phyloP scores from a whole-genome alignment of 1,140 invertebrate genomes.

The Mercenaria mercenaria region DNA sequence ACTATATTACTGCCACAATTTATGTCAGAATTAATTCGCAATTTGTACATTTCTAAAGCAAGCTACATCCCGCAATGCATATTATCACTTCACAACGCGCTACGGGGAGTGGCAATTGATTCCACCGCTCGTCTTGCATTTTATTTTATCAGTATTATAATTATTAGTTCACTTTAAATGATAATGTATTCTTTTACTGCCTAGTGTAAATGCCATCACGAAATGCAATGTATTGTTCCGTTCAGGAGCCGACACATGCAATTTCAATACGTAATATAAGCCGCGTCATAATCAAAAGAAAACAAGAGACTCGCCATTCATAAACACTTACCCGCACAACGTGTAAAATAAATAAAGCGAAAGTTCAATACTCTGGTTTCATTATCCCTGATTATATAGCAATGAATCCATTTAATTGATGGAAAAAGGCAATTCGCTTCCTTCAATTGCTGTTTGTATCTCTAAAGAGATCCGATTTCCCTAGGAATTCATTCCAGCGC shows the following conservation, averaged over 20 bases:
- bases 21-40: too few species aligned
- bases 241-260: neutral
- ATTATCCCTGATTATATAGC: constrained; percentile 50
- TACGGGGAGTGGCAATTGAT: too few species aligned
- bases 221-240: too few species aligned
- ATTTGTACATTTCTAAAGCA: too few species aligned
- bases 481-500: constrained; percentile 36
- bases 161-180: too few species aligned
- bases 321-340: constrained; percentile 22
- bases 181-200: too few species aligned
- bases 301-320: neutral
- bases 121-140: too few species aligned
- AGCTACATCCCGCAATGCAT: too few species aligned
- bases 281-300: constrained; percentile 12
- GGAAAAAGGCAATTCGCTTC: constrained; percentile 54
- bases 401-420: constrained; percentile 57
- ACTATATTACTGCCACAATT: too few species aligned
- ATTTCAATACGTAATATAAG: neutral
- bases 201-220: too few species aligned
- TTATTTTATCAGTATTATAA: too few species aligned
- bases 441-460: constrained; percentile 52
- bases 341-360: constrained; percentile 35
- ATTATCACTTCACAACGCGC: too few species aligned
- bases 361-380: constrained; percentile 28
- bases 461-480: constrained; percentile 50